Base-by-base conservation (phyloP, 2,797 vertebrate genomes). In the Typhlichthys eigenmanni region DNA sequence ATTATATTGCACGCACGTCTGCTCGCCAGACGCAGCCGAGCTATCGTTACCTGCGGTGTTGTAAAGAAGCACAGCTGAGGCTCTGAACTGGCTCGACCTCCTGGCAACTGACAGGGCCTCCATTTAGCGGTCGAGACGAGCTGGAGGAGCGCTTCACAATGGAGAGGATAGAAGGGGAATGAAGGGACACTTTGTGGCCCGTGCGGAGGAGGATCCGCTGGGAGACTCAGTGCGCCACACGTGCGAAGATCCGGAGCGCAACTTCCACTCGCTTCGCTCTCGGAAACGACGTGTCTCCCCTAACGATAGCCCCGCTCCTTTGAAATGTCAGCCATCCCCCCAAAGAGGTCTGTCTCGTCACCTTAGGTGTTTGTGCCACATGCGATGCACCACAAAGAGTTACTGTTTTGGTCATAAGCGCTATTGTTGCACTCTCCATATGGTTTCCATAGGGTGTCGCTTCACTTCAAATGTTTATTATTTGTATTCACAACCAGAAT, bases 171-270 rank as follows among this genome's bases (percentile, higher is more conserved):
- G 88, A 91, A 60, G 62, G 70, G 64, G 73, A 62, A 89, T 92
- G 88, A 93, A 93, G 87, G 83, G 80, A 68, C 49, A 72, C 92
- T 90, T 89, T 93, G 91, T 93, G 69, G 56, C 19, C 56, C 7
- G 54, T 68, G 29, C 76, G 78, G 80, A 86, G 82, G 88, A 85
- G 65, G 81, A 85, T 84, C 79, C 62, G 72, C 82, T 71, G 79
- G 63, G 75, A 71, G 80, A 45, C 68, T 56, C 72, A 10, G 3
- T 4, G 51, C 16, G 50, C 64, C 67, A 62, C 76, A 69, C 63
- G 73, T 70, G 67, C 81, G 64, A 50, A 88, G 87, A 91, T 93
- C 92, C 92, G 92, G 91, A 86, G 85, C 66, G 75, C 47, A 72
- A 72, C 85, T 85, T 89, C 86, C 87, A 56, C 74, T 70, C 80